A percentile compares a stretch with the other conserved stretches of the same genome.
Conservation (phyloP, 1,140 invertebrate genomes). For the Cydia strobilella region DNA sequence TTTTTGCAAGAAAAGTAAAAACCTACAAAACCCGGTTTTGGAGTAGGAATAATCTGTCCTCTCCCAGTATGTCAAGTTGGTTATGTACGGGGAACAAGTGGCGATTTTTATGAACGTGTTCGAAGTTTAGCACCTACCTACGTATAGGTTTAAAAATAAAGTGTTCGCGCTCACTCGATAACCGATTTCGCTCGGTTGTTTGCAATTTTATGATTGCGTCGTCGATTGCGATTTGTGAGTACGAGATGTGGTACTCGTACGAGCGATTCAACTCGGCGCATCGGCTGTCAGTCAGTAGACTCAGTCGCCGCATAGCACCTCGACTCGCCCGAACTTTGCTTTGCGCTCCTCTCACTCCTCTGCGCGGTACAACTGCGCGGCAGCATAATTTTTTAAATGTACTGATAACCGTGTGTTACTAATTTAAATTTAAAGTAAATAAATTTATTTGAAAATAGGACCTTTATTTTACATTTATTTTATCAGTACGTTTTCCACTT, state of each 20-base stretch:
- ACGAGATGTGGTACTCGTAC: not conserved
- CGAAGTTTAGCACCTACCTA: not conserved
- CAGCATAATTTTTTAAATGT: not conserved
- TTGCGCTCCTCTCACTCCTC: not conserved
- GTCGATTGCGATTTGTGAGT: slow-evolving; percentile 3
- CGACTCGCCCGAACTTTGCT: slow-evolving; percentile 26
- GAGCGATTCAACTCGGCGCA: slow-evolving; percentile 5
- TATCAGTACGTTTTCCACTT: slow-evolving; percentile 6
- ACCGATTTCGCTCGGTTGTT: not conserved
- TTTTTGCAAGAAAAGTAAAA: too few species aligned
- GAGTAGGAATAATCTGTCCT: too few species aligned
- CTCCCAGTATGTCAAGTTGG: too few species aligned
- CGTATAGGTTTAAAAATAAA: not conserved
- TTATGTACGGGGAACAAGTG: too few species aligned
- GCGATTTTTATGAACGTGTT: too few species aligned
- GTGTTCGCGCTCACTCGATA: not conserved
- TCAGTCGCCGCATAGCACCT: not conserved
- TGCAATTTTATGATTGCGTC: not conserved
- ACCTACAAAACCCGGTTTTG: too few species aligned
- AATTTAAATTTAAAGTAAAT: not conserved
- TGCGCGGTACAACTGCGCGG: slow-evolving; percentile 9
- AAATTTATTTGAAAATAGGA: not conserved
- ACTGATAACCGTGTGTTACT: not conserved
- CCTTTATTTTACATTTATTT: too few species aligned
- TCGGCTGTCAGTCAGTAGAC: not conserved